phyloP scores from a whole-genome alignment of 2,888 invertebrate species.

The Melanchra persicariae region DNA sequence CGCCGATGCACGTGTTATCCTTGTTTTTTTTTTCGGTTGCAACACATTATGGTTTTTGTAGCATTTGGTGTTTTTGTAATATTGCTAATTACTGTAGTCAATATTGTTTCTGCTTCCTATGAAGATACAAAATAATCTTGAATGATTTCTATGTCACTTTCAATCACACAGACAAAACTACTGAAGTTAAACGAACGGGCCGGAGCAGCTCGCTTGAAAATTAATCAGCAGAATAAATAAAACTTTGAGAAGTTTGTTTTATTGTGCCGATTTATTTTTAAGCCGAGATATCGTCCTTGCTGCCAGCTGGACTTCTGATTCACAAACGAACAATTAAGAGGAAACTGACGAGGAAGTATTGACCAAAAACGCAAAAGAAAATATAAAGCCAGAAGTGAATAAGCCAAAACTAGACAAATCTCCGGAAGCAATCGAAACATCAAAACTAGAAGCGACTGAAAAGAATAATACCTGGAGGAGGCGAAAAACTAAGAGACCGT shows the following conservation, averaged over 20 bases:
- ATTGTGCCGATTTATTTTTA: no score
- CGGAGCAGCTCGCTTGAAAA: conserved; percentile 35
- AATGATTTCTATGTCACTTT: conserved; percentile 10
- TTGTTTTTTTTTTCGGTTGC: background rate
- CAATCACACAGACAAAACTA: conserved; percentile 37
- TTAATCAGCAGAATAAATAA: conserved; percentile 27
- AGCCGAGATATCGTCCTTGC: conserved; percentile 53
- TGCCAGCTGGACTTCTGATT: conserved; percentile 26
- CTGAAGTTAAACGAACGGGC: conserved; percentile 53
- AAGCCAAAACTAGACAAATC: conserved; percentile 3
- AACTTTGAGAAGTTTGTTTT: no score
- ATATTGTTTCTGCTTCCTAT: background rate
- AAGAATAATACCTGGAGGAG: conserved; percentile 1
- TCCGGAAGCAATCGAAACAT: conserved; percentile 21
- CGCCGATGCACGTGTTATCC: background rate
- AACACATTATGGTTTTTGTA: conserved; percentile 4
- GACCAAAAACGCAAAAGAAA: background rate
- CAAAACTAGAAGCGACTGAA: conserved; percentile 30
- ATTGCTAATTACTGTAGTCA: background rate
- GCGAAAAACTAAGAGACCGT: conserved; percentile 28
- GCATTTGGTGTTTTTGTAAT: conserved; percentile 1
- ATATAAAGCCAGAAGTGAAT: background rate
- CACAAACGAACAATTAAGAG: conserved; percentile 6
- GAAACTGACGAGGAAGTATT: background rate
- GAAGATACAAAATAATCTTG: background rate